phyloP scores from a whole-genome alignment of 2,797 vertebrate species.

The Astyanax mexicanus region DNA sequence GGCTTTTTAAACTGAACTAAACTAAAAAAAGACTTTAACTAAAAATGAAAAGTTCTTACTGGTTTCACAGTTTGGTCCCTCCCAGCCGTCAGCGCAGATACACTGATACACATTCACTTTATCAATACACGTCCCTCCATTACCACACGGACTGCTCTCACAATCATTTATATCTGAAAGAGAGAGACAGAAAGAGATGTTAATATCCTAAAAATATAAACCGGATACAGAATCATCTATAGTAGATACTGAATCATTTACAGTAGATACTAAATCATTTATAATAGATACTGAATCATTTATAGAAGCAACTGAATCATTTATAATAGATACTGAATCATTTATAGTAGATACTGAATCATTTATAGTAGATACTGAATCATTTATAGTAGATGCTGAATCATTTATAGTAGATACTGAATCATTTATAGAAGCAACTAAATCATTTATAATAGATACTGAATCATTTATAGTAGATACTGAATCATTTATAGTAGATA shows the following conservation, averaged over 20 bases:
- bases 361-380: no score
- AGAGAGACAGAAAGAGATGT: background rate
- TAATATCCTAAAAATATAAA: background rate
- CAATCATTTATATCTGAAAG: constrained; percentile 94
- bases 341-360: no score
- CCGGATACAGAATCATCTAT: background rate
- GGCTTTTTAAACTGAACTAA: no score
- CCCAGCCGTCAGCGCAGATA: constrained; percentile 92
- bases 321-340: no score
- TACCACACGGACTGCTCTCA: constrained; percentile 91
- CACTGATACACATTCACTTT: constrained; percentile 96
- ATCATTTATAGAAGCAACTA: no score
- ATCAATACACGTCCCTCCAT: constrained; percentile 95
- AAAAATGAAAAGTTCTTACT: constrained; percentile 84
- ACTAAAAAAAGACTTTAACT: no score
- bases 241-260: background rate
- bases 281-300: background rate
- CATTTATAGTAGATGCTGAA: no score
- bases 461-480: background rate
- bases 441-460: background rate
- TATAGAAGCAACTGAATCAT: no score
- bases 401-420: no score
- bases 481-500: background rate
- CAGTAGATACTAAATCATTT: background rate
- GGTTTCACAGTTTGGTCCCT: constrained; percentile 94